A percentile compares a stretch with the other conserved stretches of the same genome.
Evolutionary conservation across 1,140 invertebrate species (phyloP).

Genomic region (Argopecten irradians): DNA sequence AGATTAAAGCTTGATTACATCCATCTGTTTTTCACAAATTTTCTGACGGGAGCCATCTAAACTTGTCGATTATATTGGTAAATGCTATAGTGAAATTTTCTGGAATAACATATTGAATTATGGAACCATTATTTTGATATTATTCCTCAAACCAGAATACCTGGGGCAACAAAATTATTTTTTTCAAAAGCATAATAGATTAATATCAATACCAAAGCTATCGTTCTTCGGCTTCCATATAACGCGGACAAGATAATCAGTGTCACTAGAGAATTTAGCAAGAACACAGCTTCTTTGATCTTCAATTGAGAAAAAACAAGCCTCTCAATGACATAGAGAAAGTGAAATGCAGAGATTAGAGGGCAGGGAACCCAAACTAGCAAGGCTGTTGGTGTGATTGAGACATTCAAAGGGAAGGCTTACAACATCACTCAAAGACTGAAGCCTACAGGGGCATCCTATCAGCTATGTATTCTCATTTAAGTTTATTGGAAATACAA

Average conservation of each 20-base stretch:
- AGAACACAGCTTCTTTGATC: background rate
- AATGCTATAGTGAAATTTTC: background rate
- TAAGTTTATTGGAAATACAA: background rate
- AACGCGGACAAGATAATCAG: background rate
- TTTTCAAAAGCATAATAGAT: background rate
- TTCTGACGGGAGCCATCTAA: background rate
- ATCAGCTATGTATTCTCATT: background rate
- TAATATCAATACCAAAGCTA: background rate
- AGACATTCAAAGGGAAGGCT: background rate
- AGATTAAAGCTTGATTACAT: background rate
- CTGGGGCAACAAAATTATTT: background rate
- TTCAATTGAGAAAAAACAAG: background rate
- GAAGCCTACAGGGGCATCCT: background rate
- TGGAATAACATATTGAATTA: background rate
- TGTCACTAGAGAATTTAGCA: slow-evolving; percentile 1
- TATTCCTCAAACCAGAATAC: background rate
- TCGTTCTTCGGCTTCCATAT: background rate
- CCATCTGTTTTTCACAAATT: background rate
- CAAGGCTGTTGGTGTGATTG: background rate
- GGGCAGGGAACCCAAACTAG: background rate
- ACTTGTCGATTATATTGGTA: background rate
- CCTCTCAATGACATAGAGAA: background rate
- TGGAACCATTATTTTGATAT: background rate
- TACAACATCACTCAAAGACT: background rate
- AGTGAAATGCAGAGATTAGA: background rate